These are phyloP conservation scores for Clistopyga incitator DNA, from an alignment of 2,888 invertebrate species.

Conservation along the genomic window DNA sequence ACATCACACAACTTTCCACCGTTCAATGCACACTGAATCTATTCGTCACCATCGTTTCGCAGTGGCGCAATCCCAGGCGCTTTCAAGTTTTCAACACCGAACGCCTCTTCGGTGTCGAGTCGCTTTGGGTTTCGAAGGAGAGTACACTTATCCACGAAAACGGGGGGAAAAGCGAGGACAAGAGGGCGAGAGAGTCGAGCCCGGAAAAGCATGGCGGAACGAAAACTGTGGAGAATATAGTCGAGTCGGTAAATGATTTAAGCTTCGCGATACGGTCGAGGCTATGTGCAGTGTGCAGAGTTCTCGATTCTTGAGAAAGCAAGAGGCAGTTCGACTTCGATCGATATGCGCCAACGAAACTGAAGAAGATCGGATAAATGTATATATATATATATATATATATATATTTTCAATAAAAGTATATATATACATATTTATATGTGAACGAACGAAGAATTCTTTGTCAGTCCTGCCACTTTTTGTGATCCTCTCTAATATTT, in stretches of 20 bases:
- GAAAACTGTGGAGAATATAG: slow-evolving; percentile 33
- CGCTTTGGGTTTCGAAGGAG: slow-evolving; percentile 37
- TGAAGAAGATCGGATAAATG: slow-evolving; percentile 20
- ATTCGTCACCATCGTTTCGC: slow-evolving; percentile 46
- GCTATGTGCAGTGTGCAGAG: slow-evolving; percentile 37
- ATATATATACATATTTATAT: too few species aligned
- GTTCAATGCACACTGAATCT: slow-evolving; percentile 35
- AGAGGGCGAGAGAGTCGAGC: slow-evolving; percentile 12
- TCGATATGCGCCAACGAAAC: slow-evolving; percentile 27
- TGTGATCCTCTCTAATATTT: too few species aligned
- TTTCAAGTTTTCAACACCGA: slow-evolving; percentile 62
- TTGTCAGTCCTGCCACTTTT: not conserved
- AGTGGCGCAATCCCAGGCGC: slow-evolving; percentile 57
- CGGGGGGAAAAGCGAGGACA: slow-evolving; percentile 17
- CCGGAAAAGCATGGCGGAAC: slow-evolving; percentile 13
- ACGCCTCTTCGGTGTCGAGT: slow-evolving; percentile 51
- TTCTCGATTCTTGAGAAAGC: slow-evolving; percentile 19
- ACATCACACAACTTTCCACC: slow-evolving; percentile 22
- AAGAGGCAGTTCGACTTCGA: slow-evolving; percentile 34
- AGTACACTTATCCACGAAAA: slow-evolving; percentile 31
- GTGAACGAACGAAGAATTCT: not conserved
- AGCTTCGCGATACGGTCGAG: slow-evolving; percentile 30
- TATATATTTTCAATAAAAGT: too few species aligned
- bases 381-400: not conserved
- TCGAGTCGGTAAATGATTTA: slow-evolving; percentile 58